Conservation (phyloP, 2,113 vertebrate species). For the Henicopernis longicauda region DNA sequence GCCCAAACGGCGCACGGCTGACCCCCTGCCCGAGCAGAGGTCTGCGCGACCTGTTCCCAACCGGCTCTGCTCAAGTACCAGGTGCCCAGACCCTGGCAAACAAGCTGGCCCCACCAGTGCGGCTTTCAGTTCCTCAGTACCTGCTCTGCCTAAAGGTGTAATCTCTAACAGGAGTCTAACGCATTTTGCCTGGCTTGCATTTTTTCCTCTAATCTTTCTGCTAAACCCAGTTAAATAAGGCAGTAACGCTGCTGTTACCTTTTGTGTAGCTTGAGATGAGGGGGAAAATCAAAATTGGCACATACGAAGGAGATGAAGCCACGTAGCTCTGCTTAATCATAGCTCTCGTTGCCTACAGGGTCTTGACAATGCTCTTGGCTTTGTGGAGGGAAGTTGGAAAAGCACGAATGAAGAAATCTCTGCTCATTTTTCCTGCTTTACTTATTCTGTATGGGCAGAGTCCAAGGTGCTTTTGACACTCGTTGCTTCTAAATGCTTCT, state of each 20-base stretch:
- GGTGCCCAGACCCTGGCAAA: not conserved
- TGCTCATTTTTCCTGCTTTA: not conserved
- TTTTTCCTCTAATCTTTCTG: not conserved
- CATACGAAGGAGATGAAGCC: not conserved
- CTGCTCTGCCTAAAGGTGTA: not conserved
- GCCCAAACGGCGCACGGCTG: accelerated
- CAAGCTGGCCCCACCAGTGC: not conserved
- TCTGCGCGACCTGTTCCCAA: not conserved
- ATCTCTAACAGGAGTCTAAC: not conserved
- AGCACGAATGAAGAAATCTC: not conserved
- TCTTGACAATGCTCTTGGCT: not conserved
- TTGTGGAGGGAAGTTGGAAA: not conserved
- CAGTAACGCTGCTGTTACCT: not conserved
- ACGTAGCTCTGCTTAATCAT: accelerated
- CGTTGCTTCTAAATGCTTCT: not conserved
- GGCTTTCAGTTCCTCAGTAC: not conserved
- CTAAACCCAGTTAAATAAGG: not conserved
- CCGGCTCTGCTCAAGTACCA: not conserved
- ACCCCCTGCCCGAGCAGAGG: not conserved
- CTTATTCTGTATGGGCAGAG: accelerated
- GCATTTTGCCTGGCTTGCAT: not conserved
- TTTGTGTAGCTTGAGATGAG: not conserved
- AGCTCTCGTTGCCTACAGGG: accelerated
- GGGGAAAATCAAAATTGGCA: not conserved
- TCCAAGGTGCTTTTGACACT: not conserved